Evolutionary conservation across 2,797 vertebrate genomes (phyloP).

Genomic region (Lates japonicus): DNA sequence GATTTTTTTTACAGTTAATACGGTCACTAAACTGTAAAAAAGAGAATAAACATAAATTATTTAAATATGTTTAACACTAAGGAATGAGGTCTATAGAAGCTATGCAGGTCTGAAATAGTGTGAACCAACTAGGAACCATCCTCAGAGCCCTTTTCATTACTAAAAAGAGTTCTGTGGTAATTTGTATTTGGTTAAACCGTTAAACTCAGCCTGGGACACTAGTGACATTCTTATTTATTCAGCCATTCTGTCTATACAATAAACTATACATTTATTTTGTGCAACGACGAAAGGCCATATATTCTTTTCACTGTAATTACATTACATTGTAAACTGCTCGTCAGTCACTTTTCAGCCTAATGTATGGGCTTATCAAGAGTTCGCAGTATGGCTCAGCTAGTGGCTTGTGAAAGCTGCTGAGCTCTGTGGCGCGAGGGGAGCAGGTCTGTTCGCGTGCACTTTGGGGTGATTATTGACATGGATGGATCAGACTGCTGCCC

Average conservation of each 20-base stretch:
- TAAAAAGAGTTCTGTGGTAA: conserved; percentile 13
- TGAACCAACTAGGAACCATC: background rate
- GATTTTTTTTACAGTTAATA: background rate
- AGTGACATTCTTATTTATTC: conserved; percentile 26
- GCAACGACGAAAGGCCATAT: conserved; percentile 4
- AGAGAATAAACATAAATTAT: conserved; percentile 6
- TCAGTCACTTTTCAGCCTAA: conserved; percentile 59
- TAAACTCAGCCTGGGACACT: background rate
- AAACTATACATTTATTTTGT: conserved; percentile 17
- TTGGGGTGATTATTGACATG: conserved; percentile 69
- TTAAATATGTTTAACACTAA: conserved; percentile 9
- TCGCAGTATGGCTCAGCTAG: conserved; percentile 60
- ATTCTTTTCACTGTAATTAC: conserved; percentile 44
- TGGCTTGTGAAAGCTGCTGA: conserved; percentile 73
- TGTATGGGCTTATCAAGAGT: conserved; percentile 53
- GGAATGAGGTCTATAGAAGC: conserved; percentile 7
- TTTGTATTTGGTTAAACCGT: conserved; percentile 4
- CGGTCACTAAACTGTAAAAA: conserved; percentile 1
- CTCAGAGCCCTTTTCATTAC: background rate
- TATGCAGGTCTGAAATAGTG: conserved; percentile 1
- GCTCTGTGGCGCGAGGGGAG: conserved; percentile 60
- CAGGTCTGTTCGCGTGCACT: conserved; percentile 60
- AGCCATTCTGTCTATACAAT: conserved; percentile 5
- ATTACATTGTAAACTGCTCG: conserved; percentile 44
- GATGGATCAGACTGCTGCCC: conserved; percentile 56